Evolutionary conservation across 2,888 invertebrate species (phyloP).

Genomic region (Ischnura elegans): DNA sequence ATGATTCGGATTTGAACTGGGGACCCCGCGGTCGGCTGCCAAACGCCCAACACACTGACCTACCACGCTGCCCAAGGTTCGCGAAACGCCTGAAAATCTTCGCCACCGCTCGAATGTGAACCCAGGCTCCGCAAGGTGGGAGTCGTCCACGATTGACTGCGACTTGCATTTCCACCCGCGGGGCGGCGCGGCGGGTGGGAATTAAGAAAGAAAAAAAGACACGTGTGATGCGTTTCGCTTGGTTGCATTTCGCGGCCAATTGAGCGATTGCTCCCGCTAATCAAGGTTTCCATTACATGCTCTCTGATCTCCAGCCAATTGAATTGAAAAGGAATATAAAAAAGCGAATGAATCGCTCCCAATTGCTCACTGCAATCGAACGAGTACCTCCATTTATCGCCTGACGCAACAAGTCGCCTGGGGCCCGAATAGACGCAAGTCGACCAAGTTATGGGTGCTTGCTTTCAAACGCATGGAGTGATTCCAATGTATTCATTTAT

Average conservation of each 20-base stretch:
- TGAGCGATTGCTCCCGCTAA: not conserved
- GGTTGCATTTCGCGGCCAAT: not conserved
- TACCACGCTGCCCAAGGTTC: too few species aligned
- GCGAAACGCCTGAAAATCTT: too few species aligned
- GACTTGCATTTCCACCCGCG: not conserved
- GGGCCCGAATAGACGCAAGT: not conserved
- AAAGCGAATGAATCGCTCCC: not conserved
- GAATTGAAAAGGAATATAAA: not conserved
- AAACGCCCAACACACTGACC: too few species aligned
- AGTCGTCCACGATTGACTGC: too few species aligned
- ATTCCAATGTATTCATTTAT: too few species aligned
- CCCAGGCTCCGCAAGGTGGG: too few species aligned
- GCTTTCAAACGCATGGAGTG: too few species aligned
- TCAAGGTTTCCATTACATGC: too few species aligned
- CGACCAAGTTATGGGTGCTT: not conserved
- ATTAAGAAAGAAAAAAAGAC: not conserved
- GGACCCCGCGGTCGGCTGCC: too few species aligned
- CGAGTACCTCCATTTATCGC: not conserved
- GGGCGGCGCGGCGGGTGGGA: not conserved
- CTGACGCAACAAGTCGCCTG: not conserved
- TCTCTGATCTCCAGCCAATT: too few species aligned
- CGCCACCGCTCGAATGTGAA: too few species aligned
- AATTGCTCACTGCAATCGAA: not conserved
- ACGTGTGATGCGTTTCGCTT: not conserved
- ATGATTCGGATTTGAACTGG: too few species aligned